These are phyloP conservation scores for Lapara coniferarum DNA, from an alignment of 2,888 invertebrate species.

Conservation along the genomic window DNA sequence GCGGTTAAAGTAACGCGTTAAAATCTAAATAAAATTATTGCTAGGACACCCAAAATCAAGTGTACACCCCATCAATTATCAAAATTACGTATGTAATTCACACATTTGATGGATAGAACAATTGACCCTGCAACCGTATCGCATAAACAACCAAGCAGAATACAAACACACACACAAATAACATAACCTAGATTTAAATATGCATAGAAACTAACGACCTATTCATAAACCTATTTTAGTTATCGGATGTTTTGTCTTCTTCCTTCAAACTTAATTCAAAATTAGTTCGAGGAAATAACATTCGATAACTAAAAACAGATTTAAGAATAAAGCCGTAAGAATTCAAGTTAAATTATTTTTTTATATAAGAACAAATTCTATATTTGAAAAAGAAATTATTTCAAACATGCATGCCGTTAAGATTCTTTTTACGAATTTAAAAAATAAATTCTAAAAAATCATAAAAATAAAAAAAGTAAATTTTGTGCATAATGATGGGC, in stretches of 20 bases:
- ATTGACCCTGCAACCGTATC: constrained; percentile 77
- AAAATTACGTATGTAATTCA: constrained; percentile 40
- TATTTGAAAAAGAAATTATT: no score
- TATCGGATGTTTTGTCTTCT: no score
- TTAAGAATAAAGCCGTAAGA: no score
- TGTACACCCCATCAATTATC: constrained; percentile 71
- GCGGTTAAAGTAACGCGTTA: neutral
- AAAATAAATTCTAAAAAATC: neutral
- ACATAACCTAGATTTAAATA: neutral
- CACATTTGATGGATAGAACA: constrained; percentile 71
- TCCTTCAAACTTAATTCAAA: no score
- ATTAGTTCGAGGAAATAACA: no score
- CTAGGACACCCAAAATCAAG: constrained; percentile 78
- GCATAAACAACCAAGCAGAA: constrained; percentile 70
- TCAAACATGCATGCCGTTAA: no score
- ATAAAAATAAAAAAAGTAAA: constrained; percentile 7
- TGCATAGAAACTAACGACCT: neutral
- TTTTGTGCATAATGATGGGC: constrained; percentile 12
- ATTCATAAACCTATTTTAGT: neutral
- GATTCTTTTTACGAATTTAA: no score
- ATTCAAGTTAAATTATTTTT: neutral
- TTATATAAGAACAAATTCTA: no score
- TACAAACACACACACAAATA: constrained; percentile 48
- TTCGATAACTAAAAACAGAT: no score
- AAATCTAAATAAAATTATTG: constrained; percentile 53